phyloP scores from a whole-genome alignment of 2,888 invertebrate species.

The Drosophila helvetica region DNA sequence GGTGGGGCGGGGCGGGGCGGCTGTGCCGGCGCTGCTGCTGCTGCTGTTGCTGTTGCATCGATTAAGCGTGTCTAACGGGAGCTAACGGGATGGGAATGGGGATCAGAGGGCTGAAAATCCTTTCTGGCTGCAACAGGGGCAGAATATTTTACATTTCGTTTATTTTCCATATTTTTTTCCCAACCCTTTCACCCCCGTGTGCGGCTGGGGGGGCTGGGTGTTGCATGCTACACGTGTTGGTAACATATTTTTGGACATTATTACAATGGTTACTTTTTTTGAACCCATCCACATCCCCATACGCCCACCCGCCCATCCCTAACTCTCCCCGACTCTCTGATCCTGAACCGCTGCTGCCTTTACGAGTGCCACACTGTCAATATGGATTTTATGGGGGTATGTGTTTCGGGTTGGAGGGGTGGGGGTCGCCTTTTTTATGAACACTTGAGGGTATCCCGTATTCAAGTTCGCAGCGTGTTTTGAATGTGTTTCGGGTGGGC shows the following conservation, averaged over 20 bases:
- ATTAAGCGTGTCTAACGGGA: constrained; percentile 68
- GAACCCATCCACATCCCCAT: constrained; percentile 8
- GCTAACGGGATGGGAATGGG: constrained; percentile 10
- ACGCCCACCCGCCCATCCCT: too few species aligned
- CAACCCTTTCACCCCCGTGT: neutral
- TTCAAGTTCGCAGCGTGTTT: constrained; percentile 73
- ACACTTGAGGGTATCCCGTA: constrained; percentile 61
- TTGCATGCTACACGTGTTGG: constrained; percentile 70
- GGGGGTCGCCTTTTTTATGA: constrained; percentile 57
- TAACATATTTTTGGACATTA: constrained; percentile 78
- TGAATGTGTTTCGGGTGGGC: constrained; percentile 48
- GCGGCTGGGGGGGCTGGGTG: constrained; percentile 24
- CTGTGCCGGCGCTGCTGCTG: constrained; percentile 14
- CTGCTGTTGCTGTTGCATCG: constrained; percentile 54
- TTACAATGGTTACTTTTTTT: constrained; percentile 70
- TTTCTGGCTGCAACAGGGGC: constrained; percentile 37
- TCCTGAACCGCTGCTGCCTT: constrained; percentile 32
- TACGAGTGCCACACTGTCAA: constrained; percentile 54
- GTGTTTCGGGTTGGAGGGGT: neutral
- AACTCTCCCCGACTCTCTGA: constrained; percentile 2
- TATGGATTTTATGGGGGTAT: constrained; percentile 59
- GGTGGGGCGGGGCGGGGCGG: too few species aligned
- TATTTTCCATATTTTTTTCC: constrained; percentile 36
- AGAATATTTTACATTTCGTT: constrained; percentile 45
- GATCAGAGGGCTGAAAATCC: constrained; percentile 17